Percentiles rank a stretch among this genome's conserved stretches.
Conservation (phyloP, 64 coral and sea anemone species). For the Stichodactyla helianthus region DNA sequence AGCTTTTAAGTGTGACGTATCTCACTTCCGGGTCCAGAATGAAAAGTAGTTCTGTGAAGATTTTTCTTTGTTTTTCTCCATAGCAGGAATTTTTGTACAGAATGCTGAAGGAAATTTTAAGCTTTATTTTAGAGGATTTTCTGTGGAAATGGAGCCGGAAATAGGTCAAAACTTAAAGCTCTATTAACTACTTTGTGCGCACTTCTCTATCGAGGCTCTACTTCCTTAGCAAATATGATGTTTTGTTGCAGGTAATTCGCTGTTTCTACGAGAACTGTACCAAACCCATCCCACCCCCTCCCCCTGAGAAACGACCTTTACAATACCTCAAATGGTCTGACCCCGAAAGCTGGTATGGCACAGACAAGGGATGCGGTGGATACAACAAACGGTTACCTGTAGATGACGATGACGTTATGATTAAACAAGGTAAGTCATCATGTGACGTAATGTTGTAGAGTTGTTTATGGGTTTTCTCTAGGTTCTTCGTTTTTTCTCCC, state of each 20-base stretch:
- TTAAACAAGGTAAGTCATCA: constrained; percentile 30
- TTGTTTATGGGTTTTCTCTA: too few relatives aligned
- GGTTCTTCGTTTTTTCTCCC: too few relatives aligned
- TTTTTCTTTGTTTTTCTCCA: not conserved
- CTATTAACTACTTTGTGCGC: too few relatives aligned
- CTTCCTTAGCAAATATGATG: not conserved
- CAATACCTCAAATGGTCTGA: constrained; percentile 58
- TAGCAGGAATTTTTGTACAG: too few relatives aligned
- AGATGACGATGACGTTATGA: constrained; percentile 71
- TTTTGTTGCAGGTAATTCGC: constrained; percentile 26
- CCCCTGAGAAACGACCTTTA: constrained; percentile 49
- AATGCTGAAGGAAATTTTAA: too few relatives aligned
- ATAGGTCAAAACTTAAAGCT: too few relatives aligned
- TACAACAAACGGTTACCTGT: constrained; percentile 56
- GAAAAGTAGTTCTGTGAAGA: not conserved
- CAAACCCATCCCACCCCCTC: constrained; percentile 57
- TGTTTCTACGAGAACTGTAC: constrained; percentile 67
- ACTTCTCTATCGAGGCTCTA: not conserved
- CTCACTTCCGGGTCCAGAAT: too few relatives aligned
- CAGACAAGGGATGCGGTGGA: constrained; percentile 54
- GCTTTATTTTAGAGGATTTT: too few relatives aligned
- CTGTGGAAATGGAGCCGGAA: too few relatives aligned
- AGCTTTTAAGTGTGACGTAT: too few relatives aligned
- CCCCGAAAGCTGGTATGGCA: constrained; percentile 52
- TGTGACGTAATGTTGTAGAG: not conserved